Evolutionary conservation across 64 coral and sea anemone species (phyloP).

Genomic region (Stichodactyla helianthus): DNA sequence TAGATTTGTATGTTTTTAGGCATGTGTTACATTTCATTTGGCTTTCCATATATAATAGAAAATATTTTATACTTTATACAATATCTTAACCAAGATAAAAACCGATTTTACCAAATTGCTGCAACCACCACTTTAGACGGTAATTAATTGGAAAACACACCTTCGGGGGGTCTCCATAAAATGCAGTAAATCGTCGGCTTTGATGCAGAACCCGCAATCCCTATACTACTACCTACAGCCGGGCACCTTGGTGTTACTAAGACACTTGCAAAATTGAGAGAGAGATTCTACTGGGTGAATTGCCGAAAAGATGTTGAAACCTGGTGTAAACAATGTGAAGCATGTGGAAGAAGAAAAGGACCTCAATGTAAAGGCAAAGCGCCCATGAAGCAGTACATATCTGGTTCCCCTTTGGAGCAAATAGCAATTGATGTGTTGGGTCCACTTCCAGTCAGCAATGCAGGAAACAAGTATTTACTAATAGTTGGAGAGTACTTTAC

Average conservation of each 20-base stretch:
- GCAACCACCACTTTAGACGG: too few species aligned
- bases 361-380: background rate
- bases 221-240: too few species aligned
- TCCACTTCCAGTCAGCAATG: constrained; percentile 6
- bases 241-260: background rate
- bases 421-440: constrained; percentile 16
- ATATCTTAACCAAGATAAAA: too few species aligned
- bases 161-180: too few species aligned
- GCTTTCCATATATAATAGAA: too few species aligned
- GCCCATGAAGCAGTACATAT: background rate
- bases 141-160: too few species aligned
- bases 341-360: constrained; percentile 21
- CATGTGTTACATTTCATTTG: too few species aligned
- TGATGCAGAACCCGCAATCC: too few species aligned
- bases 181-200: too few species aligned
- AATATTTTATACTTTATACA: too few species aligned
- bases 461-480: constrained; percentile 3
- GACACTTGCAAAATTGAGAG: background rate
- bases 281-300: background rate
- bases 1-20: too few species aligned
- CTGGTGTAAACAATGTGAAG: constrained; percentile 18
- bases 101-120: too few species aligned
- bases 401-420: constrained; percentile 3
- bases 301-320: background rate
- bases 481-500: constrained; percentile 5